Percentiles rank a stretch among this genome's conserved stretches.
Evolutionary conservation across 2,113 vertebrate genomes (phyloP).

Genomic region (Phocoena sinus): DNA sequence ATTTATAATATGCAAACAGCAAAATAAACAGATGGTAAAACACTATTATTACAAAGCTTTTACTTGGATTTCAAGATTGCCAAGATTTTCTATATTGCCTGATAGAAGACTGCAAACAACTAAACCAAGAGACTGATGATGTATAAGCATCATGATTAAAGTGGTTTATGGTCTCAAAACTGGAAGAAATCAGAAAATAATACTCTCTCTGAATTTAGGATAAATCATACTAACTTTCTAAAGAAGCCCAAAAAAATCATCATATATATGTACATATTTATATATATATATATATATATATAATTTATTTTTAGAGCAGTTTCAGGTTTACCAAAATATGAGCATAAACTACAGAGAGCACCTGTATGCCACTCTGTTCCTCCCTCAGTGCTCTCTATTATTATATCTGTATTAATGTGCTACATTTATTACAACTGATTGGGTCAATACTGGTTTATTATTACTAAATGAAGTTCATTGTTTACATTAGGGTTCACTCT

Average conservation of each 20-base stretch:
- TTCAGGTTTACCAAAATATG: background rate
- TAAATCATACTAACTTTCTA: background rate
- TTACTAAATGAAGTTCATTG: background rate
- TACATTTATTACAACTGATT: background rate
- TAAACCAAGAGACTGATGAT: constrained; percentile 66
- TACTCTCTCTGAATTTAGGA: background rate
- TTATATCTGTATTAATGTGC: background rate
- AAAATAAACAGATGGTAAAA: constrained; percentile 72
- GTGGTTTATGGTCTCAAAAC: constrained; percentile 37
- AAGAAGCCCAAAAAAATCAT: background rate
- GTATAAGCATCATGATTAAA: constrained; percentile 74
- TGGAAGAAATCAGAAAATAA: constrained; percentile 65
- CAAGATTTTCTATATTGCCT: constrained; percentile 64
- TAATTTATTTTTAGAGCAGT: background rate
- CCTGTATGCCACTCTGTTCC: background rate
- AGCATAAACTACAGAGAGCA: background rate
- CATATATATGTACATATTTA: background rate
- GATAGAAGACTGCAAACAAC: constrained; percentile 47
- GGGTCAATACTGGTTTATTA: background rate
- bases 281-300: background rate
- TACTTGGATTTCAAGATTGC: constrained; percentile 71
- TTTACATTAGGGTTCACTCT: background rate
- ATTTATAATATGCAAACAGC: constrained; percentile 77
- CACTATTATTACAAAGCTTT: constrained; percentile 63
- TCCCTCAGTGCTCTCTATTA: background rate